Evolutionary conservation across 1,140 invertebrate genomes (phyloP), one percentile per base, ranked within the genome.

Genomic region (Dolichoris vasculosae): DNA sequence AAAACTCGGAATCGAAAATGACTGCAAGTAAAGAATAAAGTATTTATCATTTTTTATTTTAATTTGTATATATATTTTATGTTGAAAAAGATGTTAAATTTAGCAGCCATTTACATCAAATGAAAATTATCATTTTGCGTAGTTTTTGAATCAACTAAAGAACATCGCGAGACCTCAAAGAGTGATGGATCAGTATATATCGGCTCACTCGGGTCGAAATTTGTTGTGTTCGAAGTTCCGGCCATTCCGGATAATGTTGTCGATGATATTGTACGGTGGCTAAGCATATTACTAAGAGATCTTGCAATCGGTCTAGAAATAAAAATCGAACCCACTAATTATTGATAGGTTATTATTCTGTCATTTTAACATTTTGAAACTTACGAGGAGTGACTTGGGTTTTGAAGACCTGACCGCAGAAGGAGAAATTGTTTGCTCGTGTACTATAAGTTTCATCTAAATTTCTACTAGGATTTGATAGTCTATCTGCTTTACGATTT

Each of bases 151-250:
- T 80, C 76, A 20, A 59, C 81, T 6, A 71, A 23, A 4, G 71
- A 32, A 17, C 59, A 63, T n/a, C n/a, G 38, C 26, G 82, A 51
- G 9, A 97, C 94, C 93, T 98, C 97, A 89, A 98, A 98, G 17
- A 98, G 93, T 2, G 97, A 97, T 0, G 97, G 97, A 93, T 98
- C 97, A 0, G 97, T 98, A 91, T 98, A 98, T 87, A 98, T 98
- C 3, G 97, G 97, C 91, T 98, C 97, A 89, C 97, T 98, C 17
- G 97, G 97, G 91, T 98, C 97, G 88, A 92, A 91, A 80, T 89
- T 92, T 35, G 86, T 89, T 87, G 91, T 89, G 79, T 86, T 89
- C 11, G 90, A 86, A 35, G 90, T 86, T 79, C 92, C 92, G 20
- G 91, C 89, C 1, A 91, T 88, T n/a, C 89, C 90, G 63, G 91